Evolutionary conservation across 2,113 vertebrate genomes (phyloP).

Genomic region (Butorides virescens): DNA sequence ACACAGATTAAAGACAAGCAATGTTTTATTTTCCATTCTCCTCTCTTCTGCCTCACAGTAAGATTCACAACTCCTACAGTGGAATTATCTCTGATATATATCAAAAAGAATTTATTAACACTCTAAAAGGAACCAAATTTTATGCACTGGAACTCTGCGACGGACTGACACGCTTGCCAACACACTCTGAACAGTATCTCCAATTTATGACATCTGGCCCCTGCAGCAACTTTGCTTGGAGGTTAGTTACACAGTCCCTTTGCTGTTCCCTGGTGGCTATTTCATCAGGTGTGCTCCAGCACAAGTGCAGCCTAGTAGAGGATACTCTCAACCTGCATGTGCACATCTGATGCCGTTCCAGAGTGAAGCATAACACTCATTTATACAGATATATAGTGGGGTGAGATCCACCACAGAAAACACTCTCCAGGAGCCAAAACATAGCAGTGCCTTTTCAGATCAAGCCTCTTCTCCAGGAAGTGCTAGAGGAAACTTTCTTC

Average conservation of each 20-base stretch:
- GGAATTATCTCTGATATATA: not conserved
- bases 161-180: not conserved
- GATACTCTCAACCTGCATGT: not conserved
- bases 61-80: not conserved
- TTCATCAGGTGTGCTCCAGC: not conserved
- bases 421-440: not conserved
- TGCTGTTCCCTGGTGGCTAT: not conserved
- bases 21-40: not conserved
- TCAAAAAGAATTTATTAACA: not conserved
- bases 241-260: not conserved
- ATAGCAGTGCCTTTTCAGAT: not conserved
- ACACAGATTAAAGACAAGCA: not conserved
- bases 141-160: not conserved
- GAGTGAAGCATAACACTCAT: not conserved
- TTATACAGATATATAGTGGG: not conserved
- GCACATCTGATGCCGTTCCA: not conserved
- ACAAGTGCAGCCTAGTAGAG: not conserved
- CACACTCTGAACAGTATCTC: not conserved
- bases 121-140: not conserved
- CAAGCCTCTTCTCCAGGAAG: not conserved
- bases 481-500: not conserved
- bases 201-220: not conserved
- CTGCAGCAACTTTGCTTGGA: not conserved
- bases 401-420: not conserved
- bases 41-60: not conserved